A percentile compares a stretch with the other conserved stretches of the same genome.
These are phyloP conservation scores for Macropus fuliginosus DNA, from an alignment of 2,797 vertebrate genomes.

Conservation along the genomic window DNA sequence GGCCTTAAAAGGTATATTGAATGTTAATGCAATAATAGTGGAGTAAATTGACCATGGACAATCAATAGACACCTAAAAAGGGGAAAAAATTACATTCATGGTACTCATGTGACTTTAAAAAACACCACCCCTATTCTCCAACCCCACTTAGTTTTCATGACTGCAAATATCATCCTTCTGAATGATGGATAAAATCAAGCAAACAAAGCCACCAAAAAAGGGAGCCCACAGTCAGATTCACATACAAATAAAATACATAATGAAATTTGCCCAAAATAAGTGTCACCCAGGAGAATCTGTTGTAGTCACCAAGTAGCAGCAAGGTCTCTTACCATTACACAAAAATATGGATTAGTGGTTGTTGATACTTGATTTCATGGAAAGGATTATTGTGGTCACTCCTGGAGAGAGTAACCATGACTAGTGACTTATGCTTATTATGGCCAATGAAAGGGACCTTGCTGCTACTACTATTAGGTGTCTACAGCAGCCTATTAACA, in stretches of 20 bases:
- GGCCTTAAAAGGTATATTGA: conserved; percentile 96
- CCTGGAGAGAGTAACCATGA: not conserved
- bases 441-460: not conserved
- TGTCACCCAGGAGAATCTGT: not conserved
- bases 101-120: not conserved
- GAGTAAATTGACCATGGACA: conserved; percentile 99
- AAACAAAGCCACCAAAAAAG: not conserved
- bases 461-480: not conserved
- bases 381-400: not conserved
- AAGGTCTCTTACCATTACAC: not conserved
- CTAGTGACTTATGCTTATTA: not conserved
- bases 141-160: not conserved
- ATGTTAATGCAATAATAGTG: conserved; percentile 94
- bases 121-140: not conserved
- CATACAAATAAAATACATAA: not conserved
- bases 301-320: not conserved
- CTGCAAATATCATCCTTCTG: not conserved
- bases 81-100: conserved; percentile 14
- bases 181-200: not conserved
- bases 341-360: not conserved
- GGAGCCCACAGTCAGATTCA: not conserved
- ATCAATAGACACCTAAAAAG: conserved; percentile 94
- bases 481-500: not conserved
- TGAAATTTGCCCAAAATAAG: not conserved
- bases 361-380: not conserved